Evolutionary conservation across 2,888 invertebrate species (phyloP), one percentile per base, ranked within the genome.

Genomic region (Tillus elongatus): DNA sequence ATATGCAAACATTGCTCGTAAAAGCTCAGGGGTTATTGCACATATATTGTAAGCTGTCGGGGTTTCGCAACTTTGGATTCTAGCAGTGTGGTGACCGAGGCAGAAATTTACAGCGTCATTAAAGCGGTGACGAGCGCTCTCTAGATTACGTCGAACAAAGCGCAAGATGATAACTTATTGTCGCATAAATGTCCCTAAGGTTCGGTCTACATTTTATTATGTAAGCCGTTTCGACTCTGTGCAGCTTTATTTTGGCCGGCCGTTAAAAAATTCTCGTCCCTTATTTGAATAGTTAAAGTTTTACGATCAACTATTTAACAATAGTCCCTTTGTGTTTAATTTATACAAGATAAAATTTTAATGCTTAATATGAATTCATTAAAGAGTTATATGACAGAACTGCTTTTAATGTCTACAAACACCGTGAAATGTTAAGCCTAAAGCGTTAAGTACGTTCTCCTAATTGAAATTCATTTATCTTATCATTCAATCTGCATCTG

Each of bases 121-220:
- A 60, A 57, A 58, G n/a, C n/a, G n/a, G n/a, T n/a, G n/a, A n/a
- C n/a, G n/a, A n/a, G 53, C 54, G 42, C 56, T 54, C 55, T 50
- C 48, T 50, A 53, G 54, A 59, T 53, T 52, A 49, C 50, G 41
- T 43, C 47, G 53, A 50, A 58, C 59, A 59, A 59, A 57, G 57
- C 53, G 41, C 42, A 45, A 52, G 52, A 56, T 56, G 57, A 57
- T 58, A 59, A 57, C 54, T 58, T 59, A 59, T 57, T 53, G 58
- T 52, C 50, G 46, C 52, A 54, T 58, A 59, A 59, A 58, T 49
- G 58, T 56, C 54, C 51, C 42, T 36, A 40, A 49, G 49, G 46
- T 47, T 44, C 50, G 47, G 43, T 53, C 48, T 44, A 51, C 47
- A 54, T 56, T 57, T 56, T 55, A 57, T n/a, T n/a, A n/a, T n/a